Base-by-base conservation (phyloP, 2,888 invertebrate genomes). In the Meganola albula region DNA sequence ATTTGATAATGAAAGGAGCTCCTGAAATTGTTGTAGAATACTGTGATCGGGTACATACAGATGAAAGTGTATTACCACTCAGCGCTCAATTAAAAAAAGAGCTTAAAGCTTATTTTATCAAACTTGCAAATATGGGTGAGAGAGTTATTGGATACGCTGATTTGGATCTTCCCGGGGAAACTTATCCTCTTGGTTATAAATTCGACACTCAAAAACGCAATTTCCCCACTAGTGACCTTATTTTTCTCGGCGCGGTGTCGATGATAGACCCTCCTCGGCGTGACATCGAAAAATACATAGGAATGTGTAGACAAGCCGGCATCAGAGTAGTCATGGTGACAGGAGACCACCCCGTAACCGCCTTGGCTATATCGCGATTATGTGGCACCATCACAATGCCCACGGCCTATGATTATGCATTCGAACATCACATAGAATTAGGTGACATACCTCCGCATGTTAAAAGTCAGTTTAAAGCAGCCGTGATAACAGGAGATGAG, bases 91-190 rank as follows among this genome's bases (percentile, higher is more conserved):
- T 87, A 50, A 87, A 88, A 48, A 80, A 87, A 31, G 79, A 87
- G 28, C 78, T 92, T 12, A 89, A 90, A 58, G 80, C 87, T 27
- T 88, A 91, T 31, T 93, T 95, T 64, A 87, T 91, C 32, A 93
- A 92, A 66, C 73, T 97, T 34, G 96, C 95, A 33, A 92, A 93
- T 48, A 90, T 93, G 71, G 96, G 96, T 12, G 96, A 96, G 71
- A 88, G 96, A 37, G 95, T 96, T 1, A 84, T 95, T 27, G 94
- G 93, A 10, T 96, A 96, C 73, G 93, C 93, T 55, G 94, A 95
- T 69, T 79, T 87, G 1, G 54, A 78, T 12, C 77, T 96, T 20
- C 89, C 91, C 0, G 48, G 83, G 13, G 79, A 74, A 3, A 30
- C 41, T 2, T 87, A 65, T 60, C 90, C 90, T 1, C 56, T 70